Base-by-base conservation (phyloP, 2,888 invertebrate species). In the Creontiades dilutus region DNA sequence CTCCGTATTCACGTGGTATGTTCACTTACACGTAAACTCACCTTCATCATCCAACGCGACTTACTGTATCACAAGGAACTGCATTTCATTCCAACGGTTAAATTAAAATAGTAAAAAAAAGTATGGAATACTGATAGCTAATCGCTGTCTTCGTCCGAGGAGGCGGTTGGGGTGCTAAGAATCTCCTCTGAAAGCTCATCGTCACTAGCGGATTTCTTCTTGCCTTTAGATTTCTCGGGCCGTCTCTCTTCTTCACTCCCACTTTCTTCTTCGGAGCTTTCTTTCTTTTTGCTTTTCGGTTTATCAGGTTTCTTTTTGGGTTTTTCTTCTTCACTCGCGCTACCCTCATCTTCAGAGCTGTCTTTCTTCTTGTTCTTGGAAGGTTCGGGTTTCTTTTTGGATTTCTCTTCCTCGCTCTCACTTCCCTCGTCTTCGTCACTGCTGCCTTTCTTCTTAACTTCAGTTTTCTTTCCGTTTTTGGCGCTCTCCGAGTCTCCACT, bases 161-260 rank as follows among this genome's bases (percentile, higher is more conserved):
- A 90, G 47, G 91, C 91, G 75, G 92, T 91, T 37, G 89, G 92
- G 28, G 91, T 90, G 81, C 90, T 91, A 85, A 91, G 82, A 23
- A 91, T 93, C 93, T 91, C 92, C 93, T 89, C 92, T 0, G 94
- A 93, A 0, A 93, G 94, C 91, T 93, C 93, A 52, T 93, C 93
- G 87, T 93, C 93, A 16, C 47, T 75, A 19, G 16, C 78, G 27
- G 81, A 75, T 85, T 91, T 90, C 55, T 90, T 86, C 52, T 76
- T 86, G 86, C 94, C 94, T 14, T 28, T 75, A 37, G 37, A 37
- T 46, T 88, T 89, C 84, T 91, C 89, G 75, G 76, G 86, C 1
- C 37, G 55, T 93, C 93, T 93, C 93, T 93, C 93, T 93, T 93
- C 19, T 86, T 91, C 89, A 81, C 90, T 90, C 19, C 86, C 90